Conservation (phyloP, 2,888 invertebrate species). For the Lasioglossum morio region DNA sequence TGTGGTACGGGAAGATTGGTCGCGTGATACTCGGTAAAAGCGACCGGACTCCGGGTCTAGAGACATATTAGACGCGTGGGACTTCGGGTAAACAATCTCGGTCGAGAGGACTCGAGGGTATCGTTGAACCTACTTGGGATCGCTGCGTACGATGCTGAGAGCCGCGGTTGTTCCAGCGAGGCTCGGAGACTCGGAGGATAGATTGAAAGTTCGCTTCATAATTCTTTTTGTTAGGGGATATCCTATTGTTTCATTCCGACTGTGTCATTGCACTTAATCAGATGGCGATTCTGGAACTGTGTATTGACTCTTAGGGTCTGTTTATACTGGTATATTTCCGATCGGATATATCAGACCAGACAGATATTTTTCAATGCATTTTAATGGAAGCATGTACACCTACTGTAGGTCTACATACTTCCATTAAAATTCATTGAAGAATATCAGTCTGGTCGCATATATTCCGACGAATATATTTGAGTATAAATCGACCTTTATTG, state of each 20-base stretch:
- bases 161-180: neutral
- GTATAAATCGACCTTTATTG: too few relatives aligned
- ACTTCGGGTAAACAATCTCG: slow-evolving; percentile 6
- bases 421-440: too few relatives aligned
- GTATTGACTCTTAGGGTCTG: neutral
- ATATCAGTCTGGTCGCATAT: too few relatives aligned
- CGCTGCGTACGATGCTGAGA: neutral
- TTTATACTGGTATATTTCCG: too few relatives aligned
- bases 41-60: slow-evolving; percentile 4
- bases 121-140: neutral
- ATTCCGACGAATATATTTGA: too few relatives aligned
- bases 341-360: too few relatives aligned
- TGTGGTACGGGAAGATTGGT: neutral
- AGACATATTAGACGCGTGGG: slow-evolving; percentile 8
- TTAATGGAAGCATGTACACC: too few relatives aligned
- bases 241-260: neutral
- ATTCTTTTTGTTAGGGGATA: neutral
- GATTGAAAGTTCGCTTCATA: neutral
- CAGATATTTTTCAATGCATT: too few relatives aligned
- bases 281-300: neutral
- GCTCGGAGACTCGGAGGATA: neutral
- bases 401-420: too few relatives aligned
- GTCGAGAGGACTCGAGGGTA: neutral
- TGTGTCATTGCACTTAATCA: neutral
- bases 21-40: slow-evolving; percentile 9